Conservation (phyloP, 2,797 vertebrate species). For the Harpagifer antarcticus region DNA sequence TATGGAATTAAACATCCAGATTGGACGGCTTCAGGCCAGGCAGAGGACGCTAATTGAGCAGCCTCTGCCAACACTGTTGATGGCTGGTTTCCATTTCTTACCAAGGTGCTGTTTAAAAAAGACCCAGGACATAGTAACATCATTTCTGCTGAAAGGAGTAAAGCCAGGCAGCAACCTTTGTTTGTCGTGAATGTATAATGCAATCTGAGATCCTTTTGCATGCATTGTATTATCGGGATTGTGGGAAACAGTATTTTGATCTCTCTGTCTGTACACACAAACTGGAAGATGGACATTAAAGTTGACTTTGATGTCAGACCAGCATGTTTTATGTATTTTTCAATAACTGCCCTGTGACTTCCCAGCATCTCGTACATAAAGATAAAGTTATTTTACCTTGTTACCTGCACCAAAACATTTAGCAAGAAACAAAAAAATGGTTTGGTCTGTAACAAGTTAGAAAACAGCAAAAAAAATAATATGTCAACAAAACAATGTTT, state of each 20-base stretch:
- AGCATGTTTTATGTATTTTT: background rate
- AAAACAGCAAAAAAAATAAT: background rate
- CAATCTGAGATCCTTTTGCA: conserved; percentile 4
- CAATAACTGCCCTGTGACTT: background rate
- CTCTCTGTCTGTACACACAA: too few species aligned
- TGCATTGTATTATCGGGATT: too few species aligned
- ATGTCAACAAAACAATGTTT: background rate
- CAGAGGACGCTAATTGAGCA: conserved; percentile 3
- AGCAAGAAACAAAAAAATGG: background rate
- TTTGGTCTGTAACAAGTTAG: background rate
- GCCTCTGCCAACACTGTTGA: background rate
- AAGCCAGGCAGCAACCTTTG: background rate
- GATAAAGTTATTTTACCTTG: conserved; percentile 34
- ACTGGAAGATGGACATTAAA: too few species aligned
- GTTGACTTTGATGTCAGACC: background rate
- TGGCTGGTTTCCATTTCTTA: conserved; percentile 7
- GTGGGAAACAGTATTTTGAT: too few species aligned
- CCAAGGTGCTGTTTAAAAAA: conserved; percentile 1
- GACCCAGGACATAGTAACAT: background rate
- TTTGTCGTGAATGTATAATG: background rate
- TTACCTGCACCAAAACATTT: conserved; percentile 81
- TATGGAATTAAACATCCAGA: background rate
- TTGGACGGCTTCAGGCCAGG: background rate
- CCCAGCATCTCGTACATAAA: background rate
- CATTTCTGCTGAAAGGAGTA: background rate